Evolutionary conservation across 2,113 vertebrate genomes (phyloP), one percentile per base, ranked within the genome.

Genomic region (Rhinichthys klamathensis): DNA sequence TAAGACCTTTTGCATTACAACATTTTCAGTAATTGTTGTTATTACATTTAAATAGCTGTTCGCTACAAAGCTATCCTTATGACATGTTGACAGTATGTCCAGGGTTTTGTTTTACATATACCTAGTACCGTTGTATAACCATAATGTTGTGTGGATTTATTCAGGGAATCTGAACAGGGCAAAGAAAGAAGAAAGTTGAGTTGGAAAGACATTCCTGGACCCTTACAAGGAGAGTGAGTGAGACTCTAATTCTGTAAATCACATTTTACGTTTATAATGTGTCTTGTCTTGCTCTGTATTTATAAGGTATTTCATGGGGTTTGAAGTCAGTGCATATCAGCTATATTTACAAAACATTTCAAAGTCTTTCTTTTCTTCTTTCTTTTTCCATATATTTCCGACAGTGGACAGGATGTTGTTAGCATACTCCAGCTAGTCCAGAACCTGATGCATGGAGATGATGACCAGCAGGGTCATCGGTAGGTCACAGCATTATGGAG

Each of bases 391-490:
- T 82, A 69, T 75, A 89, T 67, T 0, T 88, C 69, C 1, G 87
- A 35, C 92, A 99, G 98, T 82, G 98, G 98, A 46, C 98, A 97
- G 88, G 96, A 98, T 72, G 95, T 98, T 90, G 92, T 96, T 87
- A 95, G 94, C 89, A 95, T 99, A 21, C 96, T 99, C 41, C 96
- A 97, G 87, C 88, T 98, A 13, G 96, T 99, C 58, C 97, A 99
- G 89, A 97, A 95, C 81, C 95, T 99, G 2, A 97, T 99, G 93
- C 95, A 98, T 2, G 97, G 96, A 80, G 96, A 98, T 0, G 96
- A 97, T 77, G 95, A 96, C 54, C 92, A 91, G 8, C 94, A 92
- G 81, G 91, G 93, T 65, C 92, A 93, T 82, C 90, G 96, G 97
- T 99, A 94, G 75, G 91, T 46, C 21, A 30, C 38, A 12, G 4